Base-by-base conservation (phyloP, 2,113 vertebrate species). In the Mus pahari region DNA sequence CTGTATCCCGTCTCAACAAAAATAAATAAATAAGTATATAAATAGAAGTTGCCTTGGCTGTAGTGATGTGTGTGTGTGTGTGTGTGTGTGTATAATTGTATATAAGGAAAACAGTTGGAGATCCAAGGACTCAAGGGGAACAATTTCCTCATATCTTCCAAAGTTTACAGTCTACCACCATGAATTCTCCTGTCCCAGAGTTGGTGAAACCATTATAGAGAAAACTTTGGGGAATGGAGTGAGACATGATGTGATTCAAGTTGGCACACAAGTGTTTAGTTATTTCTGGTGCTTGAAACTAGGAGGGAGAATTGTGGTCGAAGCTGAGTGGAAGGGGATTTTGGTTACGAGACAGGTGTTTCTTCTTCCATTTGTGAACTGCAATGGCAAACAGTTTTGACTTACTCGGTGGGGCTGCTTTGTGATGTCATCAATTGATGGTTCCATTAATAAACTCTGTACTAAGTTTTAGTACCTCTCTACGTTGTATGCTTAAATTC, bases 401-500 rank as follows among this genome's bases (percentile, higher is more conserved):
- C n/a, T 75, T 70, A 83, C 1, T 11, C 8, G 45, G n/a, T 19
- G 45, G 60, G n/a, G 60, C 45, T 93, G 70, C 74, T 92, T 58
- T 87, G 31, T 78, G 70, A 97, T 17, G 75, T 22, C 50, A 90
- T 77, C 74, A 75, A 17, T 10, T 11, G 5, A 86, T 20, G 48
- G 45, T 94, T 92, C 91, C 39, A 78, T 22, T 66, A 62, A 33
- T 7, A 77, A 84, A 77, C 22, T 74, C 10, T 70, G 39, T 58
- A 60, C 31, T 74, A 28, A 45, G 12, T 81, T 53, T 91, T 78
- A 71, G 74, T 62, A 36, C 71, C 53, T 93, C 53, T 70, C 45
- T 75, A 87, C 31, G 19, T 70, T 95, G 53, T 86, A 92, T 55
- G 79, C 70, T 94, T 58, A 71, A 70, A 8, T 39, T 93, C 78